Evolutionary conservation across 2,888 invertebrate species (phyloP), one percentile per base, ranked within the genome.

Genomic region (Orchesellides sinensis): DNA sequence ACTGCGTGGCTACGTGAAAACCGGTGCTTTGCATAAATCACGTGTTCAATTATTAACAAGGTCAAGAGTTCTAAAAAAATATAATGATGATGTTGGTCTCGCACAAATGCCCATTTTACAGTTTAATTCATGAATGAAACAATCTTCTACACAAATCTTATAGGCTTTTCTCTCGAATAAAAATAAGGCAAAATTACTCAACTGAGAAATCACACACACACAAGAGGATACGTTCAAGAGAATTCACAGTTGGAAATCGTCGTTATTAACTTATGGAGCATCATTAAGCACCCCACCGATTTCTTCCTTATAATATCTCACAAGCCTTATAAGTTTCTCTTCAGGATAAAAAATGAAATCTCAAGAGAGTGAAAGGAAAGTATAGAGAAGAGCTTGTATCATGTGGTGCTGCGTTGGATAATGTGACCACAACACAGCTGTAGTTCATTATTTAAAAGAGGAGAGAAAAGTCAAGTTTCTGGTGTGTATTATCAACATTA

Each of bases 31-130:
- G 74, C 52, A 65, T 74, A 74, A 74, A 74, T 63, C 74, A 74
- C 65, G 54, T 65, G 74, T 74, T 74, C 65, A 63, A 74, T 63
- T 65, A 74, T 74, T 65, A 52, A 63, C 74, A 45, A 61, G n/a
- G n/a, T n/a, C n/a, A n/a, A n/a, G n/a, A n/a, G n/a, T n/a, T n/a
- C n/a, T 19, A 21, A 21, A 14, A 49, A 49, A 49, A 4, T 49
- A 5, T 14, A n/a, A 4, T n/a, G 14, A 52, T 52, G 56, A 56
- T 25, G 14, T 23, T 56, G 23, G 17, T 49, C 17, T 35, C 54
- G 49, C 54, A 52, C 40, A 75, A 75, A 75, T 52, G 65, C 35
- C 65, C 32, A 2, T 27, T 45, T 63, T 29, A 54, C n/a, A 75
- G 40, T 49, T 75, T 65, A 65, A 75, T 75, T 54, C 52, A 65